phyloP scores from a whole-genome alignment of 2,888 invertebrate genomes.

The Acleris laterana region DNA sequence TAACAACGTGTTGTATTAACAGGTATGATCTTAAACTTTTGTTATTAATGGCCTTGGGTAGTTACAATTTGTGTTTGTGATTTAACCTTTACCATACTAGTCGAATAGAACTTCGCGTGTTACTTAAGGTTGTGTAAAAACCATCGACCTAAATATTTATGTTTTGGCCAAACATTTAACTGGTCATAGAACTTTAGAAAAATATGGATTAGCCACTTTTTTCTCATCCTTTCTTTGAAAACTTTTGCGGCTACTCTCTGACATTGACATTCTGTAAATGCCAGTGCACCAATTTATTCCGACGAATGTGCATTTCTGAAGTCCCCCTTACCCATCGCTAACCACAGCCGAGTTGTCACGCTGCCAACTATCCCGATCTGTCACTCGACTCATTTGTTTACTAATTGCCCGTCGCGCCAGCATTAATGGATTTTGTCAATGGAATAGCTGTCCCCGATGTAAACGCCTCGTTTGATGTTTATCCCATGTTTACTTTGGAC shows the following conservation, averaged over 20 bases:
- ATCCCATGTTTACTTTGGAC: constrained; percentile 66
- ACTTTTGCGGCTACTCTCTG: no score
- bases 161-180: no score
- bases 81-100: no score
- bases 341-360: constrained; percentile 62
- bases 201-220: no score
- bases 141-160: no score
- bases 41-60: not conserved
- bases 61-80: not conserved
- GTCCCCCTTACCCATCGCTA: constrained; percentile 44
- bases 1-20: no score
- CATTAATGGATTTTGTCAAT: constrained; percentile 83
- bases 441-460: constrained; percentile 54
- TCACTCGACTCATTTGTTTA: constrained; percentile 81
- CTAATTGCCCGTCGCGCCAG: constrained; percentile 70
- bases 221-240: no score
- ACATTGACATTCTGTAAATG: no score
- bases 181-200: no score
- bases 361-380: constrained; percentile 77
- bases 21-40: not conserved
- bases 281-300: no score
- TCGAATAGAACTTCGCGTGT: no score
- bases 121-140: no score
- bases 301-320: constrained; percentile 28
- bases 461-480: constrained; percentile 70